phyloP scores from a whole-genome alignment of 2,888 invertebrate genomes.

The Diplolepis rosae region DNA sequence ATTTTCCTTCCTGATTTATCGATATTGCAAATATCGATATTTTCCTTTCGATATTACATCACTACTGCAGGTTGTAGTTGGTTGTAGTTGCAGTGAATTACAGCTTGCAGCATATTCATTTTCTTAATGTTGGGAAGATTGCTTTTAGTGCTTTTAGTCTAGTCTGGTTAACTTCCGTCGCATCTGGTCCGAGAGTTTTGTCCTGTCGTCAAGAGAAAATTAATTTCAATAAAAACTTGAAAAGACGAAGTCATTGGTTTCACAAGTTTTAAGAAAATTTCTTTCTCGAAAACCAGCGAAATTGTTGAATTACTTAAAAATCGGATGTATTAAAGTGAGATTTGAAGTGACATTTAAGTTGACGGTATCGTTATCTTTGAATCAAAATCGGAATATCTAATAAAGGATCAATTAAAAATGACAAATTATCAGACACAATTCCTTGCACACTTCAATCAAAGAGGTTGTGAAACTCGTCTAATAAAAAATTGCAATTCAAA shows the following conservation, averaged over 20 bases:
- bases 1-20: too few species aligned
- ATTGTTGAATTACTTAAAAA: not conserved
- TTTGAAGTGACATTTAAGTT: not conserved
- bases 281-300: not conserved
- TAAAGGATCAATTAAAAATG: not conserved
- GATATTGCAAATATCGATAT: too few species aligned
- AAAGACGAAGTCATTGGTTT: not conserved
- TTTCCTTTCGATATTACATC: too few species aligned
- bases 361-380: conserved; percentile 1
- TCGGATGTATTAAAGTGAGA: not conserved
- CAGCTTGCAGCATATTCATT: not conserved
- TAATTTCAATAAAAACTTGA: conserved; percentile 18
- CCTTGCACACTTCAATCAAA: not conserved
- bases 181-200: conserved; percentile 17
- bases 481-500: conserved; percentile 25
- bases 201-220: conserved; percentile 6
- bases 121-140: conserved; percentile 17
- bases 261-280: not conserved
- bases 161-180: conserved; percentile 38
- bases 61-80: too few species aligned
- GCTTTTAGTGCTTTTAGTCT: conserved; percentile 1
- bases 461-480: not conserved
- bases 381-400: conserved; percentile 5
- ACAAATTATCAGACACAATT: not conserved
- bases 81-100: not conserved